phyloP scores from a whole-genome alignment of 1,140 invertebrate species.

The Drosophila guanche region DNA sequence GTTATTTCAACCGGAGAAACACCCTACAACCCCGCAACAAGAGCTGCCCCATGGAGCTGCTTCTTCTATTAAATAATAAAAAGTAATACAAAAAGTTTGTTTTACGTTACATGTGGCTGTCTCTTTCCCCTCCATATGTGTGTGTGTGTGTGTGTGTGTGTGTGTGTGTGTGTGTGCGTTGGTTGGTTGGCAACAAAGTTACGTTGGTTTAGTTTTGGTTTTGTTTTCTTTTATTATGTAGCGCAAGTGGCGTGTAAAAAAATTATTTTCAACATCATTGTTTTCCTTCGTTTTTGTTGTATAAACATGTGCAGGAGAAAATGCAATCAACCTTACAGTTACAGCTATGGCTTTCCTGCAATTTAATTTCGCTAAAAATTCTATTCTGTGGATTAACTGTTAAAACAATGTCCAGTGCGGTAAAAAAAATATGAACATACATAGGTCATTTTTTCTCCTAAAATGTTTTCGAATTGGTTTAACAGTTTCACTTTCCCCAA shows the following conservation, averaged over 20 bases:
- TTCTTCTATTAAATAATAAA: slow-evolving; percentile 56
- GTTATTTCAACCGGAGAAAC: slow-evolving; percentile 49
- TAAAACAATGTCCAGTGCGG: no score
- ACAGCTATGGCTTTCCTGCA: no score
- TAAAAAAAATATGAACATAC: no score
- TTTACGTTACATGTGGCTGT: slow-evolving; percentile 43
- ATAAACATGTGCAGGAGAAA: slow-evolving; percentile 11
- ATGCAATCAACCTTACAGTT: not conserved
- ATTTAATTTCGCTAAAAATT: no score
- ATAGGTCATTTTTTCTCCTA: no score
- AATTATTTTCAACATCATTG: slow-evolving; percentile 35
- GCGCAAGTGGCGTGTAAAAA: slow-evolving; percentile 15
- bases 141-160: no score
- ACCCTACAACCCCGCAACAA: not conserved
- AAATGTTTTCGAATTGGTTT: no score
- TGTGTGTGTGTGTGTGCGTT: slow-evolving; percentile 24
- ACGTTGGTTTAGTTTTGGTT: slow-evolving; percentile 29
- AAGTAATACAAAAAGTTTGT: slow-evolving; percentile 55
- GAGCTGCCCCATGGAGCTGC: slow-evolving; percentile 7
- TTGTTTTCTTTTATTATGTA: slow-evolving; percentile 36
- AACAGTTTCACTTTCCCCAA: no score
- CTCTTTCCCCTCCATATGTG: slow-evolving; percentile 1
- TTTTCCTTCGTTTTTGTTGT: slow-evolving; percentile 7
- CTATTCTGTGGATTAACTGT: no score
- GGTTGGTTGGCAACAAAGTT: slow-evolving; percentile 61